These are phyloP conservation scores for Stenoptilia bipunctidactyla DNA, from an alignment of 2,888 invertebrate species.

Conservation along the genomic window DNA sequence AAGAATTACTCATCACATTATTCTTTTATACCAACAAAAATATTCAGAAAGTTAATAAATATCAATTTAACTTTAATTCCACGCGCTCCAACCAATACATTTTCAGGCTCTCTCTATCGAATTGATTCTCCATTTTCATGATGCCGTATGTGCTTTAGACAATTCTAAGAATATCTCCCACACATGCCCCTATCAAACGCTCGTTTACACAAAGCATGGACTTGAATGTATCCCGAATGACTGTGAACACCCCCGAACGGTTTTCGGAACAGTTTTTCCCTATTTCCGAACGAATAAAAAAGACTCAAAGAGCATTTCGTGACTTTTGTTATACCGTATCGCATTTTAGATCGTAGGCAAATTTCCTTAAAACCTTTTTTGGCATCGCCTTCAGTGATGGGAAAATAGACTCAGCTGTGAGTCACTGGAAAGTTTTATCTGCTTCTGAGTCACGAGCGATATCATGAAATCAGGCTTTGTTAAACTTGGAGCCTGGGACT, in stretches of 20 bases:
- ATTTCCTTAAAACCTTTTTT: conserved; percentile 19
- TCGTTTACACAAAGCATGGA: conserved; percentile 16
- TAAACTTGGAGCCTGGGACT: too few species aligned
- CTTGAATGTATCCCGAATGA: conserved; percentile 25
- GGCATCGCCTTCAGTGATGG: not conserved
- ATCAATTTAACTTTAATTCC: too few species aligned
- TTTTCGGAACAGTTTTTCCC: conserved; percentile 61
- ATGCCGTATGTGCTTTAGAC: conserved; percentile 8
- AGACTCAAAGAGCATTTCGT: conserved; percentile 53
- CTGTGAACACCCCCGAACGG: conserved; percentile 45
- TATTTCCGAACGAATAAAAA: conserved; percentile 62
- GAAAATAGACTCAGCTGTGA: not conserved
- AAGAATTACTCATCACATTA: too few species aligned
- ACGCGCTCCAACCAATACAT: too few species aligned
- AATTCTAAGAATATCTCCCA: not conserved
- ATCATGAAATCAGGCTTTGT: too few species aligned
- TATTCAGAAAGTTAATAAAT: too few species aligned
- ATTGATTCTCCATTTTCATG: conserved; percentile 6
- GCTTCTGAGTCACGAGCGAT: too few species aligned
- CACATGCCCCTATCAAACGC: conserved; percentile 25
- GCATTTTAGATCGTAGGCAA: conserved; percentile 31
- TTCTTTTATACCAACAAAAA: too few species aligned
- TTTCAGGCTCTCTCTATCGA: too few species aligned
- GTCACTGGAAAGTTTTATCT: not conserved
- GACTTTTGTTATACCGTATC: conserved; percentile 58